Base-by-base conservation (phyloP, 2,113 vertebrate genomes). In the Cephalopterus ornatus region DNA sequence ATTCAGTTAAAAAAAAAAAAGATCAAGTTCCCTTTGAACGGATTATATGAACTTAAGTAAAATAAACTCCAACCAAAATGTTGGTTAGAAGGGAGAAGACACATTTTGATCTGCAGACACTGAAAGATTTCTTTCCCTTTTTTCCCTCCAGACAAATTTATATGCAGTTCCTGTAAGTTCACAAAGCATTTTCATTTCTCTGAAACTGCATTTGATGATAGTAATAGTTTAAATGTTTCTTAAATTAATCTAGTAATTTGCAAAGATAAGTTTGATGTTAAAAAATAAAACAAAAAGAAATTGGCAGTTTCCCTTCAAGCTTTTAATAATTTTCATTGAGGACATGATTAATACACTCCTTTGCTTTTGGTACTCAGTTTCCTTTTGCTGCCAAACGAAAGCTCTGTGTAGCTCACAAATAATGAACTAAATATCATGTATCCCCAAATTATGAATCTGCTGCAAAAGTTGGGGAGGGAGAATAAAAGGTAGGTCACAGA, bases 401-500 rank as follows among this genome's bases (percentile, higher is more conserved):
- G 35, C 44, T 78, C 41, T 78, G 32, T 76, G 70, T 85, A 76
- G 66, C 39, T 85, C 41, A 77, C 79, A 85, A 93, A 56, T 74
- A 89, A 89, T 21, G 23, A 95, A 72, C 47, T 70, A 39, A 91
- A 79, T 82, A 67, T 50, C 2, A 3, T 20, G 27, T 67, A 58
- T 78, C 33, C 59, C 95, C 56, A 70, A 84, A 88, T 50, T 80
- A 62, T 0, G 3, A 89, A 30, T 68, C 47, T 91, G 37, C 70
- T 91, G 62, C n/a, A 78, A 62, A 88, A 76, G n/a, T 4, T 93
- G 70, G 39, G 44, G 47, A 91, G 55, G 55, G 63, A 89, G n/a
- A 81, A 95, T 50, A 53, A 95, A 96, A 93, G 83, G 47, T 95
- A 95, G 88, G 89, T 92, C 83, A 86, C 35, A 81, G 76, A 91